Percentiles rank a stretch among this genome's conserved stretches.
phyloP scores from a whole-genome alignment of 2,113 vertebrate species.

The Micromys minutus region DNA sequence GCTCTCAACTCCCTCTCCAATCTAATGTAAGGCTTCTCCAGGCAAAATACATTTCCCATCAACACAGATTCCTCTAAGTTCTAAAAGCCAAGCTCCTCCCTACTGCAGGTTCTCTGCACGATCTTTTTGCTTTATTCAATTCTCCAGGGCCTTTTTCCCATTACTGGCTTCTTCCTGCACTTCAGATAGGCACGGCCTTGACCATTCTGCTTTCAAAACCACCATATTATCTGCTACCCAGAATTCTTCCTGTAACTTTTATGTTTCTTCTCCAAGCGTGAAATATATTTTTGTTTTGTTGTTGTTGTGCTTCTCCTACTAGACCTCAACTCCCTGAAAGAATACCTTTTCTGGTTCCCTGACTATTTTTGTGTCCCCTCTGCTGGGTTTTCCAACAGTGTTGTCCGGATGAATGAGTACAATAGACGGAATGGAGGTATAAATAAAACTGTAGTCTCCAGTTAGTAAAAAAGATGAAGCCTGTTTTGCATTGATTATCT shows the following conservation, averaged over 20 bases:
- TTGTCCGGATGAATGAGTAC: background rate
- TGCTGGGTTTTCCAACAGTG: background rate
- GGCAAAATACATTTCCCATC: background rate
- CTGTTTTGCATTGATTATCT: conserved; percentile 20
- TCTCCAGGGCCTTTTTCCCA: background rate
- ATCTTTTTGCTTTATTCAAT: background rate
- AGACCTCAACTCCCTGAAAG: background rate
- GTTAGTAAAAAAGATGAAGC: background rate
- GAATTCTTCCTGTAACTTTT: conserved; percentile 35
- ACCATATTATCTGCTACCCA: conserved; percentile 11
- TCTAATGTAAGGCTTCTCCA: background rate
- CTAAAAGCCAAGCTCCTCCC: background rate
- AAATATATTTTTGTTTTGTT: background rate
- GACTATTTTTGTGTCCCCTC: background rate
- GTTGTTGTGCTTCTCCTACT: background rate
- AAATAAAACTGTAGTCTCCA: background rate
- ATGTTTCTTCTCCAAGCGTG: conserved; percentile 1
- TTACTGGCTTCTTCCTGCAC: background rate
- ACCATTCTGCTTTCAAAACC: background rate
- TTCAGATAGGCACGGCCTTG: background rate
- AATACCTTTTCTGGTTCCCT: conserved; percentile 1
- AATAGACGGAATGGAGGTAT: background rate
- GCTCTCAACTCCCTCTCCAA: background rate
- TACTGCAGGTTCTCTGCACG: conserved; percentile 13
- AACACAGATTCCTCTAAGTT: background rate